Conservation (phyloP, 2,888 invertebrate species). For the Heliconius cydno region DNA sequence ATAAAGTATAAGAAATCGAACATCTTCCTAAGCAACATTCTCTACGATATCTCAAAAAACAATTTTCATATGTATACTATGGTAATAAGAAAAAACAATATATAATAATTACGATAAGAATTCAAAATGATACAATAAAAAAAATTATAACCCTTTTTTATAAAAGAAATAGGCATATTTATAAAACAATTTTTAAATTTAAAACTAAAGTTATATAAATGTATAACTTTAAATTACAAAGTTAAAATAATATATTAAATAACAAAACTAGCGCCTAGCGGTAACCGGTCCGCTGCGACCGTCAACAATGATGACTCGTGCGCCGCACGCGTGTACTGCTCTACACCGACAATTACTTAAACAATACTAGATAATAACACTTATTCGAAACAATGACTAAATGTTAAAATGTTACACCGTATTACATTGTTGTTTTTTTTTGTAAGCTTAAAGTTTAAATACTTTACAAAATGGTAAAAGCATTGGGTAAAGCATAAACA, state of each 20-base stretch:
- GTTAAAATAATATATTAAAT: not conserved
- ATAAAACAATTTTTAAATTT: too few relatives aligned
- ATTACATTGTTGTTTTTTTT: not conserved
- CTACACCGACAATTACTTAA: conserved; percentile 38
- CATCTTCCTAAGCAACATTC: too few relatives aligned
- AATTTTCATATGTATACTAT: too few relatives aligned
- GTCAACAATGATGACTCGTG: conserved; percentile 39
- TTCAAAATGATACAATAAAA: too few relatives aligned
- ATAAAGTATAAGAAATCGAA: not conserved
- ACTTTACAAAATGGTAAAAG: not conserved
- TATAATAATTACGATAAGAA: too few relatives aligned
- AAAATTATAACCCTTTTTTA: too few relatives aligned
- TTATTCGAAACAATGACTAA: conserved; percentile 4
- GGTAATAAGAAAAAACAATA: too few relatives aligned
- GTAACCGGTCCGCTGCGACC: conserved; percentile 13
- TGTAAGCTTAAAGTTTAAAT: not conserved
- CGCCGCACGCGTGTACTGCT: conserved; percentile 45
- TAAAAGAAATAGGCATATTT: too few relatives aligned
- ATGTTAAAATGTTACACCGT: not conserved
- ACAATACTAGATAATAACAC: conserved; percentile 30
- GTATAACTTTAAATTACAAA: not conserved
- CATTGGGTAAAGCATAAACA: not conserved
- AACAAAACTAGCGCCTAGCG: conserved; percentile 15
- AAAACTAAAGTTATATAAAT: not conserved
- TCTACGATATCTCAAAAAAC: too few relatives aligned